These are phyloP conservation scores for Meteorus colon DNA, from an alignment of 2,888 invertebrate genomes.

Conservation along the genomic window DNA sequence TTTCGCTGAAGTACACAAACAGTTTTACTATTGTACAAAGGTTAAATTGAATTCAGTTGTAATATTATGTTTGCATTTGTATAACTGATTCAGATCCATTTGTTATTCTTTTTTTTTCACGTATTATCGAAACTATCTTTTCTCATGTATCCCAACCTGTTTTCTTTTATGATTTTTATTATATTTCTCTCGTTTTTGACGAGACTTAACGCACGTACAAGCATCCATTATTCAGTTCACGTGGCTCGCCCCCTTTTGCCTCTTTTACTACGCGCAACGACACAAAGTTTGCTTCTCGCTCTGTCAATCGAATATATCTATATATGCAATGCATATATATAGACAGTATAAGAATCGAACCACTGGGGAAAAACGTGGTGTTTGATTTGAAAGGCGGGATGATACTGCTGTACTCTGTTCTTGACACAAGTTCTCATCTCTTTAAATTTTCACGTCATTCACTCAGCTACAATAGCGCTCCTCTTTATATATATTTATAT, in stretches of 20 bases:
- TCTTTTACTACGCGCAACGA: constrained; percentile 14
- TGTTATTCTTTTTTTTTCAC: not conserved
- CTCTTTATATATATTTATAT: constrained; percentile 21
- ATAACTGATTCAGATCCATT: not conserved
- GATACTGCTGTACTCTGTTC: constrained; percentile 20
- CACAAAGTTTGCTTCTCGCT: constrained; percentile 26
- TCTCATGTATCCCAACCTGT: not conserved
- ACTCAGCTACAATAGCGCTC: not conserved
- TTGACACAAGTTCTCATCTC: constrained; percentile 24
- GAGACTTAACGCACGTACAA: constrained; percentile 34
- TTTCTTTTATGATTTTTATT: constrained; percentile 4
- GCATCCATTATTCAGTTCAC: constrained; percentile 54
- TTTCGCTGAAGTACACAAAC: not conserved
- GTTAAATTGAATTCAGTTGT: not conserved
- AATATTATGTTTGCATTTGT: not conserved
- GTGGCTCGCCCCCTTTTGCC: constrained; percentile 17
- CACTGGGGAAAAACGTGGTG: constrained; percentile 23
- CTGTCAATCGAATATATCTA: constrained; percentile 27
- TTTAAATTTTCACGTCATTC: constrained; percentile 14
- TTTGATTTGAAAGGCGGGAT: constrained; percentile 34
- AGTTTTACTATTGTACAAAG: not conserved
- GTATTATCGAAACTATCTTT: constrained; percentile 5
- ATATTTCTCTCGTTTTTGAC: constrained; percentile 47
- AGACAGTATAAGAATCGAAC: not conserved
- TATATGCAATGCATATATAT: not conserved